These are phyloP conservation scores for Diachrysia chrysitis DNA, from an alignment of 2,888 invertebrate species.

Conservation along the genomic window DNA sequence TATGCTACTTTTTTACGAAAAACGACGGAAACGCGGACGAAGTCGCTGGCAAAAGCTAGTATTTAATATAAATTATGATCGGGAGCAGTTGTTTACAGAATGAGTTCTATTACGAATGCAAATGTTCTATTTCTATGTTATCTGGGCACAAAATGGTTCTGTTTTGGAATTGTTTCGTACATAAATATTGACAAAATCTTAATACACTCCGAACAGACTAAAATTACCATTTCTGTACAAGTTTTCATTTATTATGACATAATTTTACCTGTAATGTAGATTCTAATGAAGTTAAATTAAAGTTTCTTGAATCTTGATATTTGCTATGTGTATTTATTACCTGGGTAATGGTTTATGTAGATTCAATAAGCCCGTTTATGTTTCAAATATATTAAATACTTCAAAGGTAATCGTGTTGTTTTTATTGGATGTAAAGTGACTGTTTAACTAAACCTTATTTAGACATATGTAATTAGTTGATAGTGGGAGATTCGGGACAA, in stretches of 20 bases:
- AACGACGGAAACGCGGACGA: too few species aligned
- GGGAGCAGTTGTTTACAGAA: conserved; percentile 51
- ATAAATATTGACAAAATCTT: conserved; percentile 23
- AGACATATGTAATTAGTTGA: not conserved
- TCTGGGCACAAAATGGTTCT: conserved; percentile 21
- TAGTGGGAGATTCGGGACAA: not conserved
- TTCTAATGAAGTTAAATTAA: conserved; percentile 6
- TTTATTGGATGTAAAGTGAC: not conserved
- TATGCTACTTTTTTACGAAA: too few species aligned
- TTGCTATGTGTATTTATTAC: not conserved
- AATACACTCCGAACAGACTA: conserved; percentile 11
- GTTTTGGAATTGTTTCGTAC: conserved; percentile 24
- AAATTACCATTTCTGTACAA: conserved; percentile 11
- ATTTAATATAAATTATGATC: conserved; percentile 61
- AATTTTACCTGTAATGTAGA: conserved; percentile 12
- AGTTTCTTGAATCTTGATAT: not conserved
- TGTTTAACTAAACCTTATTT: not conserved
- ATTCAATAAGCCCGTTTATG: conserved; percentile 2
- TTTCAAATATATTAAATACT: conserved; percentile 2
- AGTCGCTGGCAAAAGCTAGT: too few species aligned
- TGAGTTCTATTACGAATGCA: conserved; percentile 46
- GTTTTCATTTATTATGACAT: conserved; percentile 5
- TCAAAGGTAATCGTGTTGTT: not conserved
- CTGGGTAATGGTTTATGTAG: conserved; percentile 8
- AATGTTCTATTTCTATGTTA: conserved; percentile 28